Percentiles rank a stretch among this genome's conserved stretches.
Evolutionary conservation across 2,888 invertebrate genomes (phyloP).

Genomic region (Caradrina kadenii): DNA sequence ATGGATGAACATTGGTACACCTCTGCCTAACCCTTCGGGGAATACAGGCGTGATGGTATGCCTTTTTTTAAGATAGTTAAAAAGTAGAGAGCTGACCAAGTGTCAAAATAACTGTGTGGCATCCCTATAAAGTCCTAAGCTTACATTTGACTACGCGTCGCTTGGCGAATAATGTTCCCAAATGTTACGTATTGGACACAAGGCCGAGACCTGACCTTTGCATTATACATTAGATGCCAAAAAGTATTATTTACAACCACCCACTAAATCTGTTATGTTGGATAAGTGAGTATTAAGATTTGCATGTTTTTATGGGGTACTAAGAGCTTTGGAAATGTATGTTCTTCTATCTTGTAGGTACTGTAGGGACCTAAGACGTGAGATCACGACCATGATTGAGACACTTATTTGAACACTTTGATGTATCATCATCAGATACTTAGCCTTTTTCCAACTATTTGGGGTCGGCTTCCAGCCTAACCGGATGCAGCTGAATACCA

Average conservation of each 20-base stretch:
- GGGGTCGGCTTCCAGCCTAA: too few relatives aligned
- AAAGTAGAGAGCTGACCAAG: too few relatives aligned
- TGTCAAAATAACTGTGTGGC: background rate
- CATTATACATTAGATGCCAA: conserved; percentile 37
- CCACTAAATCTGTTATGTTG: conserved; percentile 35
- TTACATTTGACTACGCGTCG: conserved; percentile 21
- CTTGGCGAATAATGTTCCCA: conserved; percentile 37
- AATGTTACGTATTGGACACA: conserved; percentile 43
- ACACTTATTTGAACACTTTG: too few relatives aligned
- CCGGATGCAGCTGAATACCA: too few relatives aligned
- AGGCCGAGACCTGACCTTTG: conserved; percentile 54
- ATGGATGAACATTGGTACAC: too few relatives aligned
- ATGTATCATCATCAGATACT: too few relatives aligned
- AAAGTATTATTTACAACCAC: conserved; percentile 55
- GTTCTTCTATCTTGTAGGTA: background rate
- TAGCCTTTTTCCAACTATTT: too few relatives aligned
- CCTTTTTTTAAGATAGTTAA: too few relatives aligned
- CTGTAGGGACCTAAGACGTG: too few relatives aligned
- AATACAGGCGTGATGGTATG: too few relatives aligned
- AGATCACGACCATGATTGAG: too few relatives aligned
- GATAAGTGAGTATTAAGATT: conserved; percentile 39
- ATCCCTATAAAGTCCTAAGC: conserved; percentile 2
- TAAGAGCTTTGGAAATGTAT: background rate
- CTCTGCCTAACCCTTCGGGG: too few relatives aligned
- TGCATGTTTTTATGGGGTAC: conserved; percentile 32